These are phyloP conservation scores for Eretmocerus hayati DNA, from an alignment of 2,888 invertebrate genomes.

Conservation along the genomic window DNA sequence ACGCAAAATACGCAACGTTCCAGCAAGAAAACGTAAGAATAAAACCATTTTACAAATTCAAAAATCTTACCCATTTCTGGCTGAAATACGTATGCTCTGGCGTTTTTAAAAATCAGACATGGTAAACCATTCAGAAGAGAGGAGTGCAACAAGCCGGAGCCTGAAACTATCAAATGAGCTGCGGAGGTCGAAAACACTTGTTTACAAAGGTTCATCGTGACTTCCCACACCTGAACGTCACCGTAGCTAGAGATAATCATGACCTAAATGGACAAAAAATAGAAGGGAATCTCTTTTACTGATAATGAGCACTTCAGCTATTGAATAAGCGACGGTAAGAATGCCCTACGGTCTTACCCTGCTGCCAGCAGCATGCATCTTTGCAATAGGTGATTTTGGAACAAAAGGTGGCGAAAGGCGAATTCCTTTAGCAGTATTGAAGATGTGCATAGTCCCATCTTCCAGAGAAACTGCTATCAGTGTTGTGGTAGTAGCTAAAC, in stretches of 20 bases:
- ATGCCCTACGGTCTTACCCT: no score
- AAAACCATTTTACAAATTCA: constrained; percentile 24
- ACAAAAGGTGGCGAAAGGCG: constrained; percentile 40
- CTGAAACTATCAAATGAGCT: constrained; percentile 40
- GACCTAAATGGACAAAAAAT: constrained; percentile 33
- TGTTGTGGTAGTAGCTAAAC: constrained; percentile 42
- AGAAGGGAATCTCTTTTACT: background rate
- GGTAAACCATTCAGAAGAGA: constrained; percentile 66
- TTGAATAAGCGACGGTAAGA: no score
- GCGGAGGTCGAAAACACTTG: constrained; percentile 42
- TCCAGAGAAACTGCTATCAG: constrained; percentile 41
- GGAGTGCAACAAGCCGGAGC: constrained; percentile 38
- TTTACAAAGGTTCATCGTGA: constrained; percentile 35
- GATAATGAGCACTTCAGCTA: background rate
- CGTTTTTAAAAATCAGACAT: constrained; percentile 75
- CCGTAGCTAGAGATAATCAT: constrained; percentile 45
- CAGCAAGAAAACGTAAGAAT: no score
- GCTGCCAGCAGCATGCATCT: constrained; percentile 41
- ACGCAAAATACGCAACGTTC: no score
- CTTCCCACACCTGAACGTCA: constrained; percentile 45
- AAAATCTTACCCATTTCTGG: constrained; percentile 61
- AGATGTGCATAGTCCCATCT: constrained; percentile 42
- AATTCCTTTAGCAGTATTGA: constrained; percentile 41
- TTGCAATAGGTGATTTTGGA: constrained; percentile 42
- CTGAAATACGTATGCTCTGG: constrained; percentile 78